Percentiles rank a stretch among this genome's conserved stretches.
These are phyloP conservation scores for Trialeurodes vaporariorum DNA, from an alignment of 1,140 invertebrate genomes.

Conservation along the genomic window DNA sequence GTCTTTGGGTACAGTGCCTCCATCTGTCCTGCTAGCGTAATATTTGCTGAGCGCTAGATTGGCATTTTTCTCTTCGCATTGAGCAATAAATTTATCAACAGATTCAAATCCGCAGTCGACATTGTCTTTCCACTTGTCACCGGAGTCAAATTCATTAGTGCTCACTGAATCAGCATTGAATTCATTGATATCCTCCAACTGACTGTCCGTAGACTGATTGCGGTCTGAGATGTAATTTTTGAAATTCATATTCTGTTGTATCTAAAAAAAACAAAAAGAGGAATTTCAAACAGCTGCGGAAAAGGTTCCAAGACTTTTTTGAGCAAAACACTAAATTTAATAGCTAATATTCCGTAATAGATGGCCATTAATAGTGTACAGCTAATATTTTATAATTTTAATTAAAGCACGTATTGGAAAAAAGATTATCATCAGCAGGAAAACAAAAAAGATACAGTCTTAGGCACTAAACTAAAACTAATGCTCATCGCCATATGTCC, in stretches of 20 bases:
- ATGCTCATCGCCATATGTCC: no score
- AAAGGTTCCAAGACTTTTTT: no score
- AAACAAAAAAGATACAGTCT: no score
- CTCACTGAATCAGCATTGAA: background rate
- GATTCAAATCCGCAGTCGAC: constrained; percentile 4
- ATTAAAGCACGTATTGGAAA: no score
- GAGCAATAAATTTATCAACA: background rate
- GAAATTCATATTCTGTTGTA: background rate
- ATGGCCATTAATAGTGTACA: no score
- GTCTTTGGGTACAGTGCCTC: background rate
- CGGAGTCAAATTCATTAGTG: constrained; percentile 3
- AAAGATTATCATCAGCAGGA: no score
- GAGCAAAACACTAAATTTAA: no score
- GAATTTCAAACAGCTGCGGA: no score
- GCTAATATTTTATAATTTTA: no score
- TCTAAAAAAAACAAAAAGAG: no score
- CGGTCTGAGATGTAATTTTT: background rate
- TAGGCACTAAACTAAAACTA: no score
- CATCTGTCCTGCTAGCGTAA: background rate
- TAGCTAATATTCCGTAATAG: no score
- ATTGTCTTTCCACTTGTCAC: constrained; percentile 7
- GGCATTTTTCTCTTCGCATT: background rate
- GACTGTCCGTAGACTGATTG: constrained; percentile 15
- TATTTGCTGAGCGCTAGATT: background rate
- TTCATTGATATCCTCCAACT: background rate